Base-by-base conservation (phyloP, 2,113 vertebrate species). In the Daphoenositta chrysoptera region DNA sequence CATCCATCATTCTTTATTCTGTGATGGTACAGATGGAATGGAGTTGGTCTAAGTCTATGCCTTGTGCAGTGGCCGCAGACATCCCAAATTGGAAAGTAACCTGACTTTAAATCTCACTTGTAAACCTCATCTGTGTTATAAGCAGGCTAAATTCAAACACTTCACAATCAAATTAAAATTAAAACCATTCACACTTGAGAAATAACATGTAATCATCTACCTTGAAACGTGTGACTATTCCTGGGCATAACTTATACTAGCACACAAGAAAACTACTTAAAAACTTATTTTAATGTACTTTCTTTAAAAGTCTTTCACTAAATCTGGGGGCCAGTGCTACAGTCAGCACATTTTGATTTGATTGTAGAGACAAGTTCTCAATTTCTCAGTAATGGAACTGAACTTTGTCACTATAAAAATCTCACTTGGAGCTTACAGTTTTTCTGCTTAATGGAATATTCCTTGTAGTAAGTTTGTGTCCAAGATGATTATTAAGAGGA, bases 21-120 rank as follows among this genome's bases (percentile, higher is more conserved):
- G 54, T 31, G 53, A 68, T 33, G 19, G 44, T 17, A 33, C 21
- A 58, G 33, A 39, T 31, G 35, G 26, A 68, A 40, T 1, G 4
- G 33, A 61, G n/a, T 5, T 44, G 11, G 24, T 72, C 40, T 48
- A 35, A 79, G 39, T 33, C 33, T n/a, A 4, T 53, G 33, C 23
- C n/a, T 47, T 0, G 0, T 50, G 20, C 31, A 83, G 48, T 14
- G 6, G 9, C 42, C 45, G 71, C 0, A 17, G 39, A 27, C 18
- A 72, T 30, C 51, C 72, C 15, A 61, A 56, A 44, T 1, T 80
- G 50, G 18, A 68, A 90, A 44, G 21, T 14, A 68, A 85, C 23
- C 30, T 64, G n/a, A 42, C 30, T 24, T 3, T 35, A 48, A 82
- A 18, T 23, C 37, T 65, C n/a, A 45, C n/a, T 8, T 58, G 2